These are phyloP conservation scores for Galagoides demidoff DNA, from an alignment of 2,797 vertebrate species.

Conservation along the genomic window DNA sequence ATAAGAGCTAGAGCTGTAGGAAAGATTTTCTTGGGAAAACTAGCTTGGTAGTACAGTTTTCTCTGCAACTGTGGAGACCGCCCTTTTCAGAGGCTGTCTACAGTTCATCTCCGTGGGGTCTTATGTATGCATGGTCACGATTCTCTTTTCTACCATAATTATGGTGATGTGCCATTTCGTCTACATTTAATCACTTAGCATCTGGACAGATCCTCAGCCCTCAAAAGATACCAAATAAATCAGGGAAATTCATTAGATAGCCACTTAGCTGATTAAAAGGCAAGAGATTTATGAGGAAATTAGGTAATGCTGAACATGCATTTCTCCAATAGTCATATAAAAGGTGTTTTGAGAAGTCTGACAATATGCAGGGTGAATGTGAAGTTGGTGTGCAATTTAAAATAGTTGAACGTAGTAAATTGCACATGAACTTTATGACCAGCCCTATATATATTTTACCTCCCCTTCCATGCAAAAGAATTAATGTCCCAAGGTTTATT, in stretches of 20 bases:
- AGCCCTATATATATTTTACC: neutral
- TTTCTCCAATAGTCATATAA: neutral
- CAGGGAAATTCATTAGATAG: slow-evolving; percentile 67
- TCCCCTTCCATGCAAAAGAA: neutral
- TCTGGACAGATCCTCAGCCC: slow-evolving; percentile 65
- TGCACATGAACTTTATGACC: too few species aligned
- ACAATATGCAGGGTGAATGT: too few species aligned
- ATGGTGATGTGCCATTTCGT: slow-evolving; percentile 64
- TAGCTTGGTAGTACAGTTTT: neutral
- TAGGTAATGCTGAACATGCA: slow-evolving; percentile 72
- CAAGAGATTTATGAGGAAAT: slow-evolving; percentile 77
- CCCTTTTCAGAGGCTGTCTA: neutral
- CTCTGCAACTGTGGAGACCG: neutral
- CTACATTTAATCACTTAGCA: slow-evolving; percentile 71
- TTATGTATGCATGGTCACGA: slow-evolving; percentile 49
- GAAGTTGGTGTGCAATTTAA: too few species aligned
- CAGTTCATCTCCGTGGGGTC: neutral
- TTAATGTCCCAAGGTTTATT: neutral
- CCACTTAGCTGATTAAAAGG: slow-evolving; percentile 83
- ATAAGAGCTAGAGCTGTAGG: neutral
- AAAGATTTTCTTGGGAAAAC: neutral
- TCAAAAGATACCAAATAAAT: slow-evolving; percentile 74
- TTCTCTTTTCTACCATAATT: slow-evolving; percentile 53
- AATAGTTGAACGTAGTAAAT: too few species aligned
- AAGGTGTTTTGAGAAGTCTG: slow-evolving; percentile 21